A percentile compares a stretch with the other conserved stretches of the same genome.
Evolutionary conservation across 2,888 invertebrate species (phyloP).

Genomic region (Bellardia pandia): DNA sequence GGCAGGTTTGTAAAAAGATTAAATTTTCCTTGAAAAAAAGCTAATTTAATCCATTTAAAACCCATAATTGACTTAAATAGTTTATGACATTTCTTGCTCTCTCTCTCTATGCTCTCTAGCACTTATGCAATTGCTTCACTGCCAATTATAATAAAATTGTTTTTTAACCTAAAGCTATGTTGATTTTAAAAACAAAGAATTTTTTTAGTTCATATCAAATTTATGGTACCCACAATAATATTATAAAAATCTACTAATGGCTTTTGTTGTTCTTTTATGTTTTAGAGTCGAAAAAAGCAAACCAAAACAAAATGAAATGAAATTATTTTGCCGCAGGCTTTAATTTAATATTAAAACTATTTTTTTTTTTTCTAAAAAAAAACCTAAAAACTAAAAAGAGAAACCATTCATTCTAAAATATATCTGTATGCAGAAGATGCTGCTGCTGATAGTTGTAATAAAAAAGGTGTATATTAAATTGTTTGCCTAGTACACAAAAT

Average conservation of each 20-base stretch:
- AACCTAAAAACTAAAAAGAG: background rate
- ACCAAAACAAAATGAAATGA: background rate
- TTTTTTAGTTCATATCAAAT: constrained; percentile 6
- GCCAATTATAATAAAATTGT: constrained; percentile 41
- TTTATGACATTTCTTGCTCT: constrained; percentile 3
- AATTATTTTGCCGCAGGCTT: constrained; percentile 42
- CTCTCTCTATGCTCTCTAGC: background rate
- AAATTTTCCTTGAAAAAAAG: no score
- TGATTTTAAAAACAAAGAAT: constrained; percentile 11
- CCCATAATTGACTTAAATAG: background rate
- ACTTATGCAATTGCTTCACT: background rate
- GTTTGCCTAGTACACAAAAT: constrained; percentile 43
- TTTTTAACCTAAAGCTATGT: constrained; percentile 37
- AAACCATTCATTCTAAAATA: background rate
- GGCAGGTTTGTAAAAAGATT: no score
- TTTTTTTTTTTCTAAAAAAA: background rate
- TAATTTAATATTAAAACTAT: constrained; percentile 35
- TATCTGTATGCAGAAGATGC: background rate
- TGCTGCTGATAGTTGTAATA: background rate
- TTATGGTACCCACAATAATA: constrained; percentile 17
- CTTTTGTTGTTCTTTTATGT: constrained; percentile 25
- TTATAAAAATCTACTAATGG: constrained; percentile 17
- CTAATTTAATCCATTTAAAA: no score
- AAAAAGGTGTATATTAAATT: constrained; percentile 63
- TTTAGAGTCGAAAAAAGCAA: background rate